These are phyloP conservation scores for Xanthia icteritia DNA, from an alignment of 2,888 invertebrate genomes.

Conservation along the genomic window DNA sequence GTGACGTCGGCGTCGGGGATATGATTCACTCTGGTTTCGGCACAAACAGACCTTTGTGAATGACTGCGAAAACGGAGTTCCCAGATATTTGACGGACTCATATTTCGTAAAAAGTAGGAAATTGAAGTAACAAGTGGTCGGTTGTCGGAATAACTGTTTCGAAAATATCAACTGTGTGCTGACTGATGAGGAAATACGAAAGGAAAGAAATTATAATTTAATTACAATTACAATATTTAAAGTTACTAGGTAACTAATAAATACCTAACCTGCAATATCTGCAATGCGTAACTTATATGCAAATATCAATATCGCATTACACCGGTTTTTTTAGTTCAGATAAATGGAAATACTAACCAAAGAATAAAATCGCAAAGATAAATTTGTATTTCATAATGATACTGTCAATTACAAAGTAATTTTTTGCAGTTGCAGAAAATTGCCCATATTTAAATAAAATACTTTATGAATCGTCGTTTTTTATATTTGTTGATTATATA, in stretches of 20 bases:
- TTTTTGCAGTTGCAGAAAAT: no score
- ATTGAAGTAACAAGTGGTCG: not conserved
- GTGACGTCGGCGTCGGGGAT: constrained; percentile 50
- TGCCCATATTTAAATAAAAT: no score
- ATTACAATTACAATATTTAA: no score
- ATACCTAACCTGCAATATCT: not conserved
- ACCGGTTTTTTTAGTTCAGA: no score
- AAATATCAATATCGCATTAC: not conserved
- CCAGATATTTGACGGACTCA: not conserved
- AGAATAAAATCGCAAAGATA: no score
- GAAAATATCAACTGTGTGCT: not conserved
- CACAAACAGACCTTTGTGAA: not conserved
- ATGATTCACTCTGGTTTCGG: constrained; percentile 38
- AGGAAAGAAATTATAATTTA: no score
- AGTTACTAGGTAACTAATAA: not conserved
- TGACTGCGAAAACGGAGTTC: not conserved
- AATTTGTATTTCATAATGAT: no score
- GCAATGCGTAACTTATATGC: no score
- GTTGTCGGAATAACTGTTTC: not conserved
- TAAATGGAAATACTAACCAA: no score
- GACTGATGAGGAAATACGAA: not conserved
- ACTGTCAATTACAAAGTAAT: no score
- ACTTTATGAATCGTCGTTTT: no score
- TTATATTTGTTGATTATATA: no score
- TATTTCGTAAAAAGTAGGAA: not conserved